Conservation (phyloP, 2,113 vertebrate genomes). For the Crotalus helleri region DNA sequence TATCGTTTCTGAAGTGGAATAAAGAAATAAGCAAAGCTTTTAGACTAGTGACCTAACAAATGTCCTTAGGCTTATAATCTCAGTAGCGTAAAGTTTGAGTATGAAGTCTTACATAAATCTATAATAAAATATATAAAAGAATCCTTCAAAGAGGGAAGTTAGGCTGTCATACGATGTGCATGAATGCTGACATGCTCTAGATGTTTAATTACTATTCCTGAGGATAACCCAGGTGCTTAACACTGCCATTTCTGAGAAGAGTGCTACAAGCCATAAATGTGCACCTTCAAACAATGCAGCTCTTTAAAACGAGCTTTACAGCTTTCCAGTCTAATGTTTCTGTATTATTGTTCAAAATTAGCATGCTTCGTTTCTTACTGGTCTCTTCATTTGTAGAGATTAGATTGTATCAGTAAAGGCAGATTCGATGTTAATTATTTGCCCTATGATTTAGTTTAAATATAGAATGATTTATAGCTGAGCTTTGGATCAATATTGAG, state of each 20-base stretch:
- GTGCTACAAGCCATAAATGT: not conserved
- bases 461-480: conserved; percentile 33
- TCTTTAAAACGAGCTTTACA: not conserved
- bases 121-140: not conserved
- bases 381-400: conserved; percentile 11
- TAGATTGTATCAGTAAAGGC: conserved; percentile 27
- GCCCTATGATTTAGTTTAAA: conserved; percentile 38
- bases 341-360: conserved; percentile 10
- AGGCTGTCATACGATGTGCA: not conserved
- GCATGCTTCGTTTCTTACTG: not conserved
- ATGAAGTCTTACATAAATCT: not conserved
- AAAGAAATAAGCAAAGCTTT: not conserved
- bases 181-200: conserved; percentile 14
- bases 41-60: not conserved
- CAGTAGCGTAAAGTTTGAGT: not conserved
- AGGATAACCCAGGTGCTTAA: conserved; percentile 27
- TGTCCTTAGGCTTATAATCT: not conserved
- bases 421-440: conserved; percentile 37
- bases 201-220: conserved; percentile 28
- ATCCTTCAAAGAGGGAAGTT: not conserved
- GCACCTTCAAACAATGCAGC: not conserved
- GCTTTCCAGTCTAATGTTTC: not conserved
- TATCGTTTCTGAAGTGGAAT: not conserved
- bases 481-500: conserved; percentile 18
- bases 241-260: conserved; percentile 7